Conservation (phyloP, 2,113 vertebrate genomes). For the Camelus dromedarius region DNA sequence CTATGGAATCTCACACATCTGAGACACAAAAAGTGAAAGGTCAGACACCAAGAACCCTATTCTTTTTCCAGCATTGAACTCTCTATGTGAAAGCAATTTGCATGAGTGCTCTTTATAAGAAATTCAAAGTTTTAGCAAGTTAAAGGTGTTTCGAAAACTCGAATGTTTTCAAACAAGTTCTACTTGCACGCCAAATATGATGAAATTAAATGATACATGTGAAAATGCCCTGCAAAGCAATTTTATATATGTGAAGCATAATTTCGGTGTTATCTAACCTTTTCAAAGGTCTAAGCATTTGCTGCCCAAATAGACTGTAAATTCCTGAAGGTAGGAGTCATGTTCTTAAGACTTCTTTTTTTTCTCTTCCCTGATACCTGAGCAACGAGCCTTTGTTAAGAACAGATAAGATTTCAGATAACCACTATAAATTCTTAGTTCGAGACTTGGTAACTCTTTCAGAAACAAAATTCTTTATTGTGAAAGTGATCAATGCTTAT, state of each 20-base stretch:
- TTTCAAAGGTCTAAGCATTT: background rate
- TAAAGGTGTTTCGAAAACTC: background rate
- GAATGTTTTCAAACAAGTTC: conserved; percentile 22
- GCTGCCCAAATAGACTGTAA: background rate
- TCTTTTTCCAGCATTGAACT: background rate
- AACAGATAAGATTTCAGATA: background rate
- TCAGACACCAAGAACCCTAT: background rate
- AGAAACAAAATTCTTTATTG: conserved; percentile 10
- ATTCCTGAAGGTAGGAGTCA: background rate
- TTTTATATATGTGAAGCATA: background rate
- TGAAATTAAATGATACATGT: background rate
- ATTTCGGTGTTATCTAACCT: background rate
- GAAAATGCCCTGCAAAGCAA: background rate
- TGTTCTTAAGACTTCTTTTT: background rate
- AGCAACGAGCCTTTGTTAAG: conserved; percentile 1
- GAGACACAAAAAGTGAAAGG: background rate
- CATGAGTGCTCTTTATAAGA: background rate
- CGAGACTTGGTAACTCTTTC: background rate
- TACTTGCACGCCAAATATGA: background rate
- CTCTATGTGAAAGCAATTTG: background rate
- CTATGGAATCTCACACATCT: background rate
- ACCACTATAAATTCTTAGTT: background rate
- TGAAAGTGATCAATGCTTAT: background rate
- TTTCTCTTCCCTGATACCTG: background rate
- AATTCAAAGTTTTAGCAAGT: conserved; percentile 4